Base-by-base conservation (phyloP, 2,888 invertebrate species). In the Coenonympha glycerion region DNA sequence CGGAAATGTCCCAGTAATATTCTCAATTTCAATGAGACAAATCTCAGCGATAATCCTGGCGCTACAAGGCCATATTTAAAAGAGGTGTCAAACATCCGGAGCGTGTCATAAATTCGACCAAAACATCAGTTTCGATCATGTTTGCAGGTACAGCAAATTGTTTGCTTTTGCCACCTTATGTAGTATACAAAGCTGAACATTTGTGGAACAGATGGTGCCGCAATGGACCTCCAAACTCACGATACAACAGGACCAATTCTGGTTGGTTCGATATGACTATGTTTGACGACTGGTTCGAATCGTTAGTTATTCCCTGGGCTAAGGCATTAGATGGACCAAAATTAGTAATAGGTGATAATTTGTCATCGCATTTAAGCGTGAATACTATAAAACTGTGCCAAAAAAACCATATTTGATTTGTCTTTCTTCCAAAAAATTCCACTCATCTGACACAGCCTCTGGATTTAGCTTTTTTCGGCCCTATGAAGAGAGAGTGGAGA, bases 101-200 rank as follows among this genome's bases (percentile, higher is more conserved):
- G 33, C 31, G 31, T 13, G 31, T 31, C 19, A 31, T 15, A 0
- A 64, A 62, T 48, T 37, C 39, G 18, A 53, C 59, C 2, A 63
- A 61, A 45, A 55, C 58, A 5, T 45, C 37, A 22, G 59, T 60
- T 19, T 62, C 60, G 5, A 11, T 62, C 13, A 60, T 60, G 60
- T 57, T 60, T 40, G 30, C 50, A 3, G 57, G 47, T 2, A 52
- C 42, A n/a, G 58, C 58, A 19, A 45, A 19, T 6, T 60, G 57
- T 8, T 9, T 13, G 8, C 49, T 24, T 21, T 18, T 42, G 6
- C 58, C 55, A 11, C 11, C 44, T 9, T 61, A 61, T 45, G 51
- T 57, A 5, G 57, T 59, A 1, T 59, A 58, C 31, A 59, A 61
- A 52, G 6, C 22, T 22, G 22, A 22, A 22, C 22, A 22, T 8